Evolutionary conservation across 2,113 vertebrate species (phyloP), one percentile per base, ranked within the genome.

Genomic region (Salvator merianae): DNA sequence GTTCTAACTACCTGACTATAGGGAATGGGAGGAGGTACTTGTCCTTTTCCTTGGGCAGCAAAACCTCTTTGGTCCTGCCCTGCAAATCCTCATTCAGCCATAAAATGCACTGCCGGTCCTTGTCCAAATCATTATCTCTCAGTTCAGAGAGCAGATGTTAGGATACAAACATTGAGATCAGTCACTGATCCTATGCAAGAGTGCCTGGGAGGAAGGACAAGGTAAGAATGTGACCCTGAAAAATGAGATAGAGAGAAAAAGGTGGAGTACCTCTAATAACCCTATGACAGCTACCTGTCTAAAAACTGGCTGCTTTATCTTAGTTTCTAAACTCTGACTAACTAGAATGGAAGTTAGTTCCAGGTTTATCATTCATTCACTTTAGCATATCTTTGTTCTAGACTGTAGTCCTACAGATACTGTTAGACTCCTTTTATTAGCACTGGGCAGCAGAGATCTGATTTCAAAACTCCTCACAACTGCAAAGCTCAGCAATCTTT

Each of bases 291-390:
- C 63, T 66, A 68, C 72, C 66, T 28, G 20, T 28, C 75, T 47
- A 74, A 50, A 76, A 83, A 83, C 32, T 5, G 5, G 16, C 65
- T 76, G 40, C 80, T 82, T 72, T 73, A 77, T 53, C 32, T 5
- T 14, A 24, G 24, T 38, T 34, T 69, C 65, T 69, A 50, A 76
- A 34, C 18, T 50, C 74, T 76, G 82, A 83, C 8, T 53, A 77
- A 77, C 53, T 30, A 32, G 55, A 74, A 82, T 76, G 63, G 73
- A 83, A 77, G 82, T 1, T 7, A 77, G 43, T 65, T 79, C 62
- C 36, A n/a, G 73, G 30, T 28, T 65, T 26, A 38, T 36, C 36
- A 24, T 38, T 62, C 55, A 78, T 13, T 75, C 73, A 32, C 8
- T 7, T 30, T 30, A 65, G 26, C 36, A 65, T 30, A 28, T 63